Percentiles rank a stretch among this genome's conserved stretches.
Evolutionary conservation across 1,140 invertebrate genomes (phyloP).

Genomic region (Drosophila ambigua): DNA sequence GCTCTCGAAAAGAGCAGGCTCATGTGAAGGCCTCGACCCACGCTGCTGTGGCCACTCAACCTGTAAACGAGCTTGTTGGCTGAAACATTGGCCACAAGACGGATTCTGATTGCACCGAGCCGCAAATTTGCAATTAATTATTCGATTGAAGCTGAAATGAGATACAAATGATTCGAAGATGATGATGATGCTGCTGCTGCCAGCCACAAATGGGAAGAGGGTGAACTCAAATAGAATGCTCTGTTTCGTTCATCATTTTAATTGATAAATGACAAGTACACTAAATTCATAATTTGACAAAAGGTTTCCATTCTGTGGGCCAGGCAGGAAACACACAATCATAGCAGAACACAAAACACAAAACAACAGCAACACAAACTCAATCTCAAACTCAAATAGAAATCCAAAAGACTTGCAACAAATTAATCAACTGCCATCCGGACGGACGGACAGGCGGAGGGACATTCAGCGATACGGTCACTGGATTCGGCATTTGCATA

Average conservation of each 20-base stretch:
- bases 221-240: neutral
- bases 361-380: constrained; percentile 2
- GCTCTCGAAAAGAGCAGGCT: too few relatives aligned
- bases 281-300: constrained; percentile 40
- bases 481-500: constrained; percentile 70
- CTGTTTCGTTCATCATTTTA: constrained; percentile 33
- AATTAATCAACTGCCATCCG: constrained; percentile 69
- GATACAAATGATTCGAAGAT: constrained; percentile 24
- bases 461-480: constrained; percentile 28
- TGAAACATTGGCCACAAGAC: constrained; percentile 1
- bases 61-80: neutral
- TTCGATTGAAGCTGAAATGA: constrained; percentile 45
- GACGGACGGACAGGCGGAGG: neutral
- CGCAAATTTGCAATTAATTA: constrained; percentile 51
- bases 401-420: constrained; percentile 44
- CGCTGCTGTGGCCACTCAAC: too few relatives aligned
- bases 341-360: neutral
- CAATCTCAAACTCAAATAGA: constrained; percentile 53
- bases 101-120: constrained; percentile 39
- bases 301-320: constrained; percentile 44
- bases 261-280: constrained; percentile 68
- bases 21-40: too few relatives aligned
- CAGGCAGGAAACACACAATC: constrained; percentile 2
- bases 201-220: constrained; percentile 2
- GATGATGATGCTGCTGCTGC: constrained; percentile 23